Base-by-base conservation (phyloP, 2,113 vertebrate species). In the Tretioscincus oriximinensis region DNA sequence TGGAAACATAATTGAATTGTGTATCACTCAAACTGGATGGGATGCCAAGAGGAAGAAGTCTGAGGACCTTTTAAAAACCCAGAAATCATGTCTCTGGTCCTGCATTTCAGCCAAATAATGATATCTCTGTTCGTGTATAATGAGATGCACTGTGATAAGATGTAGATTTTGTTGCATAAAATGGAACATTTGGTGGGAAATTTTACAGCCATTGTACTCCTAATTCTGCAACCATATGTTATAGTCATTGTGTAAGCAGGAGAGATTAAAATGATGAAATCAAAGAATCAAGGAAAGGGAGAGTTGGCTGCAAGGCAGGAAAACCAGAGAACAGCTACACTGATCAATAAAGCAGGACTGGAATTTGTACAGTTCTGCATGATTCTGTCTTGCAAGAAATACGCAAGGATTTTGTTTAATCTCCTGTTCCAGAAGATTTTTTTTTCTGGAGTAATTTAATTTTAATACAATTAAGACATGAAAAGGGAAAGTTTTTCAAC, bases 211-310 rank as follows among this genome's bases (percentile, higher is more conserved):
- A 5, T 2, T 26, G 24, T 26, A n/a, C 79, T 74, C 71, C 5
- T 85, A 88, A 84, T 75, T 91, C 80, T 80, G 65, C 86, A 81
- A 84, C 84, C 0, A 61, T 77, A 89, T 0, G 0, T 64, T 77
- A 76, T 63, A 77, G 76, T 85, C 51, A 74, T 58, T 61, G 35
- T 54, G 28, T 11, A 61, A 60, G 29, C 14, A 54, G 51, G 47
- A 75, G 5, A 61, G 82, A 20, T n/a, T 58, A 66, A 88, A 82
- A 80, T 90, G 88, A 87, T 0, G 64, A 85, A 91, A 91, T 81
- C 77, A 85, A 88, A 93, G 84, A 91, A 86, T 81, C 81, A 68
- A 92, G 74, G 81, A n/a, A 77, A 49, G 45, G 22, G 70, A 69
- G 54, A 77, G 76, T 87, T 84, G 28, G 80, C 41, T 65, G 22